Conservation (phyloP, 2,797 vertebrate genomes). For the Gallinago stenura region DNA sequence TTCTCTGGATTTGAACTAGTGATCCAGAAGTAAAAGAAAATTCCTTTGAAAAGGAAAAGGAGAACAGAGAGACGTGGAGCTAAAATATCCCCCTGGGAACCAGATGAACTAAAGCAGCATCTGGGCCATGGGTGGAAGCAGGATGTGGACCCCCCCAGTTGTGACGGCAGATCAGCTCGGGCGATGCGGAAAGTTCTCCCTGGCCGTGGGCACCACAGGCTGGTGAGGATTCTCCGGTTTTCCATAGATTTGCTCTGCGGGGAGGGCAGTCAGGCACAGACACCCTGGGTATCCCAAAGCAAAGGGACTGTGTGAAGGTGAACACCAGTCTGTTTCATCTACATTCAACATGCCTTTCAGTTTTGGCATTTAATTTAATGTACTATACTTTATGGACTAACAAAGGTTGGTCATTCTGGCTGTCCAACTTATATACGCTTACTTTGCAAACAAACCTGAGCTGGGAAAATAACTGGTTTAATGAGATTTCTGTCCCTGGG, state of each 20-base stretch:
- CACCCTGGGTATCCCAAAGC: neutral
- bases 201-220: neutral
- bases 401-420: neutral
- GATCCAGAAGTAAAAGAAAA: constrained; percentile 35
- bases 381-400: neutral
- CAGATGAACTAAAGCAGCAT: neutral
- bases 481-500: constrained; percentile 27
- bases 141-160: neutral
- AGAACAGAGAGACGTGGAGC: neutral
- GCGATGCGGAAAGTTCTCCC: neutral
- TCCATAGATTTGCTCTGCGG: neutral
- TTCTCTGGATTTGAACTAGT: constrained; percentile 37
- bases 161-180: rapidly evolving
- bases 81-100: neutral
- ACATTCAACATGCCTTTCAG: neutral
- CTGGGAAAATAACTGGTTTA: neutral
- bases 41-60: constrained; percentile 7
- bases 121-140: neutral
- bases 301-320: neutral
- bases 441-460: constrained; percentile 19
- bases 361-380: neutral
- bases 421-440: neutral
- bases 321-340: neutral
- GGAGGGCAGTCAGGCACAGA: neutral
- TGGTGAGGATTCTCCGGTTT: rapidly evolving